Evolutionary conservation across 2,888 invertebrate genomes (phyloP), one percentile per base, ranked within the genome.

Genomic region (Reticulitermes lucifugus): DNA sequence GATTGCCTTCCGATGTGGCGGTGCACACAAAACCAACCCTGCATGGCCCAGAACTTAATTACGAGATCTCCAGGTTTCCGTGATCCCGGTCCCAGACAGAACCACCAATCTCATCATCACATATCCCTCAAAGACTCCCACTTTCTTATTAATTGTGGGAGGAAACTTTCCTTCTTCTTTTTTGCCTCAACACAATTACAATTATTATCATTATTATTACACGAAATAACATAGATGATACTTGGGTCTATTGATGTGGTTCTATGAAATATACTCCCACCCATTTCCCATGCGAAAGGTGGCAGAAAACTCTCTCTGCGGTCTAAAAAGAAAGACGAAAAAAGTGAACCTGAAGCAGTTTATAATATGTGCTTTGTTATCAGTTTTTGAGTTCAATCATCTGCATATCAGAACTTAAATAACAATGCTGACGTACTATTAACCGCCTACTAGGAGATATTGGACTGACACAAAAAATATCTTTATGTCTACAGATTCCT

Each of bases 141-240:
- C 73, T 73, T 77, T n/a, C 77, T 46, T 77, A 77, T 77, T 77
- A 77, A 77, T 51, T 77, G 77, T 77, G 77, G 77, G 77, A 51
- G 77, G 77, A 46, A 41, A 21, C 41, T 73, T 41, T 41, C 25
- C n/a, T 25, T 25, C n/a, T 25, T 25, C 1, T 29, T 25, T 70
- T 29, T 70, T n/a, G 29, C 70, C 29, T 73, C 29, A 41, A 73
- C 73, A 35, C 18, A 73, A 73, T 77, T 46, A 77, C 77, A 77
- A 77, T 77, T 77, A 77, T 77, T 51, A 46, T 46, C 77, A 46
- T 77, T 22, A 73, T 73, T 21, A 73, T 35, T 73, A 73, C n/a
- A 71, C 71, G 43, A 43, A 75, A 75, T 75, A 75, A 75, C 77
- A n/a, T 18, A 46, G 43, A 41, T 77, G 35, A n/a, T 77, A 46